phyloP scores from a whole-genome alignment of 2,888 invertebrate species.

The Orthonychiurus folsomi region DNA sequence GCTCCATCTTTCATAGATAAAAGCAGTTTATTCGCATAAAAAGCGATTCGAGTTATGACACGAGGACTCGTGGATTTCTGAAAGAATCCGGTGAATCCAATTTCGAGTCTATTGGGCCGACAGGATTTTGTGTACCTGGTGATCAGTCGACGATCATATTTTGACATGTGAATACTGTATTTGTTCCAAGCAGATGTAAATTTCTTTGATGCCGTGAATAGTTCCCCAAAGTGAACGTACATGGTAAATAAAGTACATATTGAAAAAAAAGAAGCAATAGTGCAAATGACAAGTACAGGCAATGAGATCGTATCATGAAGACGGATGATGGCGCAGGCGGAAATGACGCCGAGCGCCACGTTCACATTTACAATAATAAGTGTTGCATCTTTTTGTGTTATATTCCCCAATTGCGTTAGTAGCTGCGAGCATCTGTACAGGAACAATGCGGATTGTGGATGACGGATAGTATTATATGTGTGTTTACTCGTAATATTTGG shows the following conservation, averaged over 20 bases:
- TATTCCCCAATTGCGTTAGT: not conserved
- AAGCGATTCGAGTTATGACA: not conserved
- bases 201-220: not conserved
- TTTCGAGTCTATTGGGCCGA: not conserved
- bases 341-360: not conserved
- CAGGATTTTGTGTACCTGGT: not conserved
- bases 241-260: too few species aligned
- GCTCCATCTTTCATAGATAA: too few species aligned
- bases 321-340: not conserved
- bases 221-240: too few species aligned
- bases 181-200: not conserved
- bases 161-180: not conserved
- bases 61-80: not conserved
- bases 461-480: not conserved
- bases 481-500: not conserved
- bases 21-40: not conserved
- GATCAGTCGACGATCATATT: not conserved
- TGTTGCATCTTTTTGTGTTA: not conserved
- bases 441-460: not conserved
- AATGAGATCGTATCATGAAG: not conserved
- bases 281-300: not conserved
- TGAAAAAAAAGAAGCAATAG: not conserved
- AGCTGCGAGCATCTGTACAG: not conserved
- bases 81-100: not conserved
- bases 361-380: not conserved